Evolutionary conservation across 2,797 vertebrate species (phyloP).

Genomic region (Anas capensis): DNA sequence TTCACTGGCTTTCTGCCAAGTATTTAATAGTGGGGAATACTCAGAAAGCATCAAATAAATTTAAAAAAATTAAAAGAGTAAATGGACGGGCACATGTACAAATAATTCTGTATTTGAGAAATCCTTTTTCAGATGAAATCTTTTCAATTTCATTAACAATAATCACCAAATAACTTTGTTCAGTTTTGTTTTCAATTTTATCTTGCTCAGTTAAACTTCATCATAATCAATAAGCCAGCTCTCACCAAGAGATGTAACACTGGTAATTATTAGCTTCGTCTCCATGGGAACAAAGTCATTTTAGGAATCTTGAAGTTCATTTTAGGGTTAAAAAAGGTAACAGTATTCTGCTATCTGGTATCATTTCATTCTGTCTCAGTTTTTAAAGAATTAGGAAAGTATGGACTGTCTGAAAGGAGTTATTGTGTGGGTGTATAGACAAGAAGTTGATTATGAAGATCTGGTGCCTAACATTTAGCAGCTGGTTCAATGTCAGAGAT

Average conservation of each 20-base stretch:
- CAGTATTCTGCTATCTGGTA: not conserved
- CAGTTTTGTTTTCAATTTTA: not conserved
- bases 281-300: not conserved
- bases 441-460: not conserved
- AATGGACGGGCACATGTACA: not conserved
- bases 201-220: not conserved
- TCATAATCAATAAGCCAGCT: not conserved
- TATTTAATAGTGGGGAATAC: constrained; percentile 9
- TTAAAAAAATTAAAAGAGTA: not conserved
- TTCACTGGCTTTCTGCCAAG: constrained; percentile 33
- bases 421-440: not conserved
- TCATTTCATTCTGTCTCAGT: not conserved
- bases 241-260: not conserved
- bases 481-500: not conserved
- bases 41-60: constrained; percentile 13
- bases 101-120: not conserved
- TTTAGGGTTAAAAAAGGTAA: not conserved
- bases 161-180: not conserved
- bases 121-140: not conserved
- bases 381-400: not conserved
- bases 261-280: not conserved
- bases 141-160: not conserved
- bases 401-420: not conserved
- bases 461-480: not conserved
- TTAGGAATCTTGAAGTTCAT: not conserved